Evolutionary conservation across 2,113 vertebrate species (phyloP).

Genomic region (Scomber colias): DNA sequence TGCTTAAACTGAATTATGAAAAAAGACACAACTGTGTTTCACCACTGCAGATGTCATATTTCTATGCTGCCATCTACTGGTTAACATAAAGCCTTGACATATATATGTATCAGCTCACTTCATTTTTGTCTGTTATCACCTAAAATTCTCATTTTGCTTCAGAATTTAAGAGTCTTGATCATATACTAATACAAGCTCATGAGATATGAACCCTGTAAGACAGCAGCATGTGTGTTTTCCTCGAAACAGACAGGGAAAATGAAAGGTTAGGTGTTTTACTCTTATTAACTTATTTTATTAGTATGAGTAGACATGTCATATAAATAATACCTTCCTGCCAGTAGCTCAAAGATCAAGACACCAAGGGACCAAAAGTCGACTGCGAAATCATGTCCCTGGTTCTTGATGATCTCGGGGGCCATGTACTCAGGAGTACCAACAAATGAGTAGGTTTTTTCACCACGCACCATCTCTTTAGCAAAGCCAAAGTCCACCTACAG

Average conservation of each 20-base stretch:
- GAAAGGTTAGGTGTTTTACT: too few relatives aligned
- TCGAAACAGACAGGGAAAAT: too few relatives aligned
- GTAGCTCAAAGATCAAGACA: constrained; percentile 85
- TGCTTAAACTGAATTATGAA: not conserved
- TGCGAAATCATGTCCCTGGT: constrained; percentile 89
- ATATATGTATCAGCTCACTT: not conserved
- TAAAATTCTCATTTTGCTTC: not conserved
- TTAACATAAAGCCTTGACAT: not conserved
- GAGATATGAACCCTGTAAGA: not conserved
- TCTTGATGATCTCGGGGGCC: constrained; percentile 89
- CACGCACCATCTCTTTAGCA: constrained; percentile 83
- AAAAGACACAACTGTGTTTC: not conserved
- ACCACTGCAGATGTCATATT: not conserved
- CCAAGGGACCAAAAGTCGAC: constrained; percentile 90
- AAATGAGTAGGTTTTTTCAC: constrained; percentile 89
- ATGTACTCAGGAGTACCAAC: constrained; percentile 90
- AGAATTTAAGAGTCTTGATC: not conserved
- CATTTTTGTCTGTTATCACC: not conserved
- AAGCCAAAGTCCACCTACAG: constrained; percentile 90
- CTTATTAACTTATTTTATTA: too few relatives aligned
- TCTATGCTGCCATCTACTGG: constrained; percentile 12
- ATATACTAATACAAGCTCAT: not conserved
- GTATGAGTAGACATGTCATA: too few relatives aligned
- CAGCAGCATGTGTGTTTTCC: too few relatives aligned
- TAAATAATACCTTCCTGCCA: constrained; percentile 85